Conservation (phyloP, 2,113 vertebrate genomes). For the Gymnogyps californianus region DNA sequence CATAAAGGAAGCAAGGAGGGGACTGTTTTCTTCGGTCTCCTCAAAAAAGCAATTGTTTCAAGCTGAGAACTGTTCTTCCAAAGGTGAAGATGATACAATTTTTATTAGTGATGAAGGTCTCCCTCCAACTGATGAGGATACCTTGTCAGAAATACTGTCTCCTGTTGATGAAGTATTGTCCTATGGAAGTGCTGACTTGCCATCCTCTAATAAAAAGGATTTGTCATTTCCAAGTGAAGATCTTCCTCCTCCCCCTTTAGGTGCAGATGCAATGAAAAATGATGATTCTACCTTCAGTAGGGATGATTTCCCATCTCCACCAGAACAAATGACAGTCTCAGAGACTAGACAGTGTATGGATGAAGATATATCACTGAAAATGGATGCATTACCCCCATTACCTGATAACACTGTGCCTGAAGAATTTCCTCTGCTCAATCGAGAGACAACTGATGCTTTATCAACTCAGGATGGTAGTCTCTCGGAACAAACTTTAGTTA, state of each 20-base stretch:
- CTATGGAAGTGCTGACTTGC: slow-evolving; percentile 70
- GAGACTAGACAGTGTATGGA: neutral
- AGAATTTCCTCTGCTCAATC: neutral
- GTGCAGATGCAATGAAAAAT: slow-evolving; percentile 36
- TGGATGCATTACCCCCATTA: slow-evolving; percentile 46
- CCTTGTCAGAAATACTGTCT: slow-evolving; percentile 68
- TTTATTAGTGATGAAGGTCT: neutral
- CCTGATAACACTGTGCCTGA: neutral
- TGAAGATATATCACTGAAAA: slow-evolving; percentile 55
- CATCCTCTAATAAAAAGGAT: slow-evolving; percentile 30
- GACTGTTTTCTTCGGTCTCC: neutral
- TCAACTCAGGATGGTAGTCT: neutral
- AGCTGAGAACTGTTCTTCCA: neutral
- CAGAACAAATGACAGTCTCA: neutral
- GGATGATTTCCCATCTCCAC: slow-evolving; percentile 65
- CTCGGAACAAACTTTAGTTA: neutral
- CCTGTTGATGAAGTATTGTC: slow-evolving; percentile 73
- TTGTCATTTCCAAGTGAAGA: slow-evolving; percentile 4
- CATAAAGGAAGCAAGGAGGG: neutral
- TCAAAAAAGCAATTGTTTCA: neutral
- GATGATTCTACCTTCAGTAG: neutral
- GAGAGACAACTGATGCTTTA: neutral
- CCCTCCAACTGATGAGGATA: neutral
- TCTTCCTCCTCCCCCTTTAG: slow-evolving; percentile 39
- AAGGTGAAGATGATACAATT: neutral